Evolutionary conservation across 2,113 vertebrate species (phyloP), one percentile per base, ranked within the genome.

Genomic region (Etheostoma cragini): DNA sequence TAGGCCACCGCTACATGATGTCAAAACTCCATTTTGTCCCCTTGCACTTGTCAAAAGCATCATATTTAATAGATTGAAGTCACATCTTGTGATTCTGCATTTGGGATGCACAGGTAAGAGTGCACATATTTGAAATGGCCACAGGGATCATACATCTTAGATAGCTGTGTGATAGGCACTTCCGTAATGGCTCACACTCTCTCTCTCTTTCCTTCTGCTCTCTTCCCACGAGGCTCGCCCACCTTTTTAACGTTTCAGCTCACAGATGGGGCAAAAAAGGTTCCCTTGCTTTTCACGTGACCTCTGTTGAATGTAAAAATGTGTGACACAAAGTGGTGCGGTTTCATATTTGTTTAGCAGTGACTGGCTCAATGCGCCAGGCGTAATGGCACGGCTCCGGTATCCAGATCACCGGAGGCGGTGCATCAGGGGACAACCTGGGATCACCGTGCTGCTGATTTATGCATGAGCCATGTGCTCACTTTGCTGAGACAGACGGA

Each of bases 381-480:
- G 82, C 83, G 70, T 94, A 93, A 95, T 93, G 90, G 91, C 82
- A 78, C 77, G 64, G 80, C 88, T 85, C 84, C 38, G 78, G 86
- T 87, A 76, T 85, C 83, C 86, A 42, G 84, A 87, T 87, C 87
- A 93, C 89, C 71, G 79, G 64, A 89, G 89, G 91, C 88, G 73
- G 50, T 33, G 84, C 85, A 61, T 76, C 88, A 6, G 72, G 90
- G 90, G 91, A 92, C 86, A 93, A 94, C 93, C 94, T 93, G 91
- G 89, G 87, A 93, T 91, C 90, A 88, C 92, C 90, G 89, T 63
- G 83, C 92, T 92, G 81, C 89, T 96, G 91, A 90, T 90, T 95
- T 88, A 95, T 95, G 92, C 84, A 95, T 94, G 93, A 93, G 71
- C 94, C 94, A 93, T 94, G 94, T 94, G 94, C 89, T 94, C 86